Evolutionary conservation across 2,797 vertebrate genomes (phyloP), one percentile per base, ranked within the genome.

Genomic region (Cuculus canorus): DNA sequence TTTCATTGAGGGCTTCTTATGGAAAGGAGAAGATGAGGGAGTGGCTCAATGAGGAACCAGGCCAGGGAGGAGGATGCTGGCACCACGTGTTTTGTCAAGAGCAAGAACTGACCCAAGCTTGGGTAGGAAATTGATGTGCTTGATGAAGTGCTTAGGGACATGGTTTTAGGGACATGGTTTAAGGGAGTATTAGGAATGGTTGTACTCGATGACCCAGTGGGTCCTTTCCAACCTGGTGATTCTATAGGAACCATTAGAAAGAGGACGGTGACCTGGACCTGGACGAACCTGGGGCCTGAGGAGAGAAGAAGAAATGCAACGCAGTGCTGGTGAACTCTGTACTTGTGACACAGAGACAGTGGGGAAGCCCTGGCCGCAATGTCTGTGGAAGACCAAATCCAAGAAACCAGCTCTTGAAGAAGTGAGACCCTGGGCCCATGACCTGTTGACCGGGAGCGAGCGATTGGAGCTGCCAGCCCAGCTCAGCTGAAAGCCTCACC

Each of bases 381-480:
- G 27, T 37, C 53, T 59, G 22, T 2, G 23, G 25, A 60, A 68
- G 22, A 11, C 59, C 24, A 39, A 61, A 15, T 9, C 7, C 35
- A 24, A 50, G 47, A 10, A 65, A 11, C 9, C 13, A 10, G 28
- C 6, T 4, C 0, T 1, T 11, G 23, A 30, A 9, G 27, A 21
- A 17, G n/a, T 1, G 0, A n/a, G 68, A 52, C 54, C 24, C 79
- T 43, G 10, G 17, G 27, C 47, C 43, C 12, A 11, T 2, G 23
- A 39, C 5, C 35, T n/a, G 33, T 24, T 5, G 6, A 25, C 23
- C 17, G 3, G 3, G 7, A 45, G 23, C 2, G 0, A 52, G 61
- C 0, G 2, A 11, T 10, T 11, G 0, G 11, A 47, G n/a, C 1
- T 19, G 41, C 50, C 4, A 1, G 52, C 8, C 18, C 32, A 43